Conservation (phyloP, 2,113 vertebrate species). For the Cryptotis parvus region DNA sequence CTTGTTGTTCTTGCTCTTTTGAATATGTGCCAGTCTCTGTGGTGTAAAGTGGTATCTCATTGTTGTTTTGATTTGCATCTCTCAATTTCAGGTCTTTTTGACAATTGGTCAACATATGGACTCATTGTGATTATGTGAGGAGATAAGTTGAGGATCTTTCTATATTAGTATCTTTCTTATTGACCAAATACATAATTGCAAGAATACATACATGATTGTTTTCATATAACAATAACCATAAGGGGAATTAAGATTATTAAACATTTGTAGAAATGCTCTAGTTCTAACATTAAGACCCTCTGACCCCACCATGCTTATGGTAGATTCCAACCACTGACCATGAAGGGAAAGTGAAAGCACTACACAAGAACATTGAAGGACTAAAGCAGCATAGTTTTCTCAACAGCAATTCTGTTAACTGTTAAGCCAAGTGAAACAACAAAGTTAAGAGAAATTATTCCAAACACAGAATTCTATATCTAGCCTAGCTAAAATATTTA, state of each 20-base stretch:
- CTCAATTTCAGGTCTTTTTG: neutral
- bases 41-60: too few relatives aligned
- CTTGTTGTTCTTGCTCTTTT: too few relatives aligned
- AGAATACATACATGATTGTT: too few relatives aligned
- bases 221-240: neutral
- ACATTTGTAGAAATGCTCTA: neutral
- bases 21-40: too few relatives aligned
- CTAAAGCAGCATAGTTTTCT: neutral
- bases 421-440: neutral
- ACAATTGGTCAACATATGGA: neutral
- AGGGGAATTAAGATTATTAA: neutral
- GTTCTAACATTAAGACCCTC: too few relatives aligned
- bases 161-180: neutral
- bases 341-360: neutral
- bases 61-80: too few relatives aligned
- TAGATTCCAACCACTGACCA: too few relatives aligned
- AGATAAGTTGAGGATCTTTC: neutral
- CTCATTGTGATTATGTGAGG: neutral
- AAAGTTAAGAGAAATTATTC: neutral
- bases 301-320: too few relatives aligned
- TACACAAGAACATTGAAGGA: neutral
- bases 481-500: slow-evolving; percentile 19
- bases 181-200: neutral
- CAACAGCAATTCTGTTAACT: neutral
- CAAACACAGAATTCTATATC: slow-evolving; percentile 21